A percentile compares a stretch with the other conserved stretches of the same genome.
Conservation (phyloP, 2,797 vertebrate species). For the Liparis tanakae region DNA sequence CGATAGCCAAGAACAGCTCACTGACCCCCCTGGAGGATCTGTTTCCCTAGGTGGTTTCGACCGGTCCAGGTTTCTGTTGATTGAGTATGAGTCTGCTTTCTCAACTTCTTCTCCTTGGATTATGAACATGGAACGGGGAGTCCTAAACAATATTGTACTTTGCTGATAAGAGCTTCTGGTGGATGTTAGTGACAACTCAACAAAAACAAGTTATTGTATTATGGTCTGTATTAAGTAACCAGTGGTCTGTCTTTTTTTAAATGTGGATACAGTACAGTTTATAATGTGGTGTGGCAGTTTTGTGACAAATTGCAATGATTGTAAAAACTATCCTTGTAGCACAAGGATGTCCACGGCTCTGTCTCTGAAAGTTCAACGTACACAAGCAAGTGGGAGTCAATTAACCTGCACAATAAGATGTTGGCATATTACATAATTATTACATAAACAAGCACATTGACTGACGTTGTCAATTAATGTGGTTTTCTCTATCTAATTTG, state of each 20-base stretch:
- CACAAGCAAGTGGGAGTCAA: constrained; percentile 34
- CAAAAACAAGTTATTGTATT: background rate
- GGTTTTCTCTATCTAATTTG: constrained; percentile 49
- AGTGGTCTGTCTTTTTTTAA: background rate
- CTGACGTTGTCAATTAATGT: constrained; percentile 43
- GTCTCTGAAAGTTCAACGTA: constrained; percentile 20
- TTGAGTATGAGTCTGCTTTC: background rate
- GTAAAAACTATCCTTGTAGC: background rate
- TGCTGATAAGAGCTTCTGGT: constrained; percentile 4
- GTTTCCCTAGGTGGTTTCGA: background rate
- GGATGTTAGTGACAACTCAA: background rate
- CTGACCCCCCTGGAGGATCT: constrained; percentile 5
- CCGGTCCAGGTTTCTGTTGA: background rate
- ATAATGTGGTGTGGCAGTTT: background rate
- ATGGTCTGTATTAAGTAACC: background rate
- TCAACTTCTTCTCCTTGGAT: too few species aligned
- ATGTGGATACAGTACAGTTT: background rate
- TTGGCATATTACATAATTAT: constrained; percentile 19
- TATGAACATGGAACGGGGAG: background rate
- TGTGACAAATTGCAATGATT: background rate
- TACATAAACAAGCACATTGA: constrained; percentile 40
- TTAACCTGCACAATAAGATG: constrained; percentile 40
- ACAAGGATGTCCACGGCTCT: constrained; percentile 10
- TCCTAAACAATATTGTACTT: background rate
- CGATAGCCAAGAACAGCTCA: constrained; percentile 36